Evolutionary conservation across 2,888 invertebrate genomes (phyloP), one percentile per base, ranked within the genome.

Genomic region (Cerceris ruficornis): DNA sequence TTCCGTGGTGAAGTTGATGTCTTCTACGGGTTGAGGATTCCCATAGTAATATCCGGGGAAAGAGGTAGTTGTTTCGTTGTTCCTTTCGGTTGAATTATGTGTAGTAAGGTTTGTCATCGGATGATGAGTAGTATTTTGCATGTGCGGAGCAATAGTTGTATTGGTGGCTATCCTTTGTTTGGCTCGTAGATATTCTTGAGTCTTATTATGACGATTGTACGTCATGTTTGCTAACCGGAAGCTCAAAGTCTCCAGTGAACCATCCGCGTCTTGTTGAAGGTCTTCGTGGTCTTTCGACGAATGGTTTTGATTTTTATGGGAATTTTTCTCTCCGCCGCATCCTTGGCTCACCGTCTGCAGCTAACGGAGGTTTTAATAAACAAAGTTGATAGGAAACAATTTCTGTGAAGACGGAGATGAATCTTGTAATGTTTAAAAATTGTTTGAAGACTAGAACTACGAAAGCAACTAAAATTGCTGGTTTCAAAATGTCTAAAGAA

Each of bases 1-100:
- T 11, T 73, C 69, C 7, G 89, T 88, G 2, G 90, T 91, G 4
- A 90, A 74, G 4, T 84, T 84, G 0, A 91, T 9, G 28, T 90
- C 74, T 0, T 83, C 77, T 17, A 91, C 65, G 8, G 87, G 75
- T 68, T 91, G 92, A 0, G 91, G 87, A 80, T 83, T 75, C 41
- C 92, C 92, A 6, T 87, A 88, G 52, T 90, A 91, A 59, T 91
- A 91, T 6, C 89, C 90, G 43, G 75, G 42, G 60, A 80, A 75
- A 0, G 70, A 41, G 0, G 82, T 62, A 67, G 69, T 62, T 1
- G 80, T 82, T 15, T 7, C 49, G 65, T 83, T 81, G 52, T 71
- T 64, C 61, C 14, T 54, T 28, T 17, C 59, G 59, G 77, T 74
- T 9, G 39, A 13, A 68, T 77, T 67, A 41, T 62, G 41, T 46